phyloP scores from a whole-genome alignment of 1,140 invertebrate genomes.

The Drosophila ananassae region DNA sequence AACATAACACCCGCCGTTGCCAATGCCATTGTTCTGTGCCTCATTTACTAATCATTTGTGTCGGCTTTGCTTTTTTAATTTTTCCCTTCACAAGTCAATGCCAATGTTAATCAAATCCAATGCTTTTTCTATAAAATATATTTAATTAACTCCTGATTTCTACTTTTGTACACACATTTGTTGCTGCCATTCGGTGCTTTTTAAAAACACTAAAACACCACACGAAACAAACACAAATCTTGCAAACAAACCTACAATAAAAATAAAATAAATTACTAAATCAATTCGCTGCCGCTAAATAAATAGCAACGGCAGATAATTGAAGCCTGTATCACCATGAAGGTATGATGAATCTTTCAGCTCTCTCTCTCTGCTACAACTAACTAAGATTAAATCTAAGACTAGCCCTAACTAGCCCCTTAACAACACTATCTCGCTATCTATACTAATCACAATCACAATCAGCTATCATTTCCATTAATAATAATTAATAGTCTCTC shows the following conservation, averaged over 20 bases:
- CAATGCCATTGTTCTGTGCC: conserved; percentile 17
- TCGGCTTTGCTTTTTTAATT: conserved; percentile 30
- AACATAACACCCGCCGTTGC: conserved; percentile 1
- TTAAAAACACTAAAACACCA: conserved; percentile 29
- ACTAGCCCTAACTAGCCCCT: conserved; percentile 29
- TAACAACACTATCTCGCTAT: conserved; percentile 32
- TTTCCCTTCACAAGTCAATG: conserved; percentile 9
- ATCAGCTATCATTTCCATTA: conserved; percentile 34
- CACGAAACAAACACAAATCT: conserved; percentile 35
- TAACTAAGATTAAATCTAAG: conserved; percentile 31
- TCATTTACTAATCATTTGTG: conserved; percentile 39
- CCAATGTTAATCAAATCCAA: conserved; percentile 23
- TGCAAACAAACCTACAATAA: conserved; percentile 26
- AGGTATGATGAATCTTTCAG: conserved; percentile 88
- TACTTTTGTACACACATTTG: conserved; percentile 58
- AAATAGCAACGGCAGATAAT: conserved; percentile 91
- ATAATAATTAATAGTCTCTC: conserved; percentile 30
- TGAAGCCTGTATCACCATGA: conserved; percentile 95
- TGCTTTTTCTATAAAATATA: conserved; percentile 50
- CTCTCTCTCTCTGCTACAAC: conserved; percentile 52
- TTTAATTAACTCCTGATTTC: conserved; percentile 67
- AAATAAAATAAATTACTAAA: conserved; percentile 58
- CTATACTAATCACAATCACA: conserved; percentile 44
- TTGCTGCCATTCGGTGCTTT: conserved; percentile 68
- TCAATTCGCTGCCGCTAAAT: conserved; percentile 70